A percentile compares a stretch with the other conserved stretches of the same genome.
Conservation (phyloP, 2,113 vertebrate genomes). For the Actinemys pallida region DNA sequence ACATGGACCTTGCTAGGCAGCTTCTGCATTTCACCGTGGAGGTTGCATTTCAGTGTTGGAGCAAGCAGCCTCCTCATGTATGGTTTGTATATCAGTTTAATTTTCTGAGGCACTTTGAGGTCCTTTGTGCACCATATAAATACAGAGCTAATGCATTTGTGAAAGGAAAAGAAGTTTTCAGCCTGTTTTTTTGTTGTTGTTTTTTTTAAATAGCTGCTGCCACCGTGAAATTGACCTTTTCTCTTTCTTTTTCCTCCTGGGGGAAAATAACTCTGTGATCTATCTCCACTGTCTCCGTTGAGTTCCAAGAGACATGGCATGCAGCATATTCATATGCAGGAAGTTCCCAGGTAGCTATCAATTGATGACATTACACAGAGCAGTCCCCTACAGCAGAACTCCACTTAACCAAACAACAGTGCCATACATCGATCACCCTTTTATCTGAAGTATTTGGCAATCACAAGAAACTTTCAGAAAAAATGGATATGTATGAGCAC, state of each 20-base stretch:
- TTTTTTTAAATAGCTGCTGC: background rate
- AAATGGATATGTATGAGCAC: background rate
- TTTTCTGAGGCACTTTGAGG: slow-evolving; percentile 12
- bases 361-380: background rate
- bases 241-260: background rate
- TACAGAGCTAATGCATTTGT: background rate
- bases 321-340: background rate
- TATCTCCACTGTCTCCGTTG: background rate
- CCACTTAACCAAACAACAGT: background rate
- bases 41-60: background rate
- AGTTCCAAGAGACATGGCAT: background rate
- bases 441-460: accelerated
- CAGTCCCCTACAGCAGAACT: background rate
- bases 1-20: background rate
- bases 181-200: background rate
- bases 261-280: background rate
- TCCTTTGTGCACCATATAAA: slow-evolving; percentile 2
- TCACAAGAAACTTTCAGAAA: background rate
- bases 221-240: slow-evolving; percentile 29
- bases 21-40: background rate
- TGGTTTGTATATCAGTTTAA: slow-evolving; percentile 24
- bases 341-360: slow-evolving; percentile 23
- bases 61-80: accelerated
- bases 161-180: slow-evolving; percentile 18
- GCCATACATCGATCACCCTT: background rate